phyloP scores from a whole-genome alignment of 2,113 vertebrate species.

The Climacteris rufus region DNA sequence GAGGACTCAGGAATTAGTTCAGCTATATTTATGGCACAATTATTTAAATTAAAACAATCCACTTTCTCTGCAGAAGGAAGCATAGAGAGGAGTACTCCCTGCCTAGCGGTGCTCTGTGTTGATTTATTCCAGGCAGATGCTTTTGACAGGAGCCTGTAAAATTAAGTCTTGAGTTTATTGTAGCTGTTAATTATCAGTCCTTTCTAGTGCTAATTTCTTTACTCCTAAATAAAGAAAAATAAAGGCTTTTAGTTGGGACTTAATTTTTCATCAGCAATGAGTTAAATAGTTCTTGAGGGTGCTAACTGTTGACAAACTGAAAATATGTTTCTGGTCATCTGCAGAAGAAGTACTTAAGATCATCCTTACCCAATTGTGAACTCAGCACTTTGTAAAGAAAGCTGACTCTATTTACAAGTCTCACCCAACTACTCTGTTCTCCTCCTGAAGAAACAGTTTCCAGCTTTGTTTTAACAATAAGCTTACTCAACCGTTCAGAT shows the following conservation, averaged over 20 bases:
- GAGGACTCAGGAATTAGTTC: background rate
- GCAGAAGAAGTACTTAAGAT: background rate
- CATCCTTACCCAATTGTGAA: background rate
- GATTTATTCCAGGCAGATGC: constrained; percentile 85
- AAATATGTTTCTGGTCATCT: constrained; percentile 50
- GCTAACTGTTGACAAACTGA: constrained; percentile 20
- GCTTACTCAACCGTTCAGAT: constrained; percentile 62
- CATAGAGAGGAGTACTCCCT: constrained; percentile 10
- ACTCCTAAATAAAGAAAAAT: constrained; percentile 59
- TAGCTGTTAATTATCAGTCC: constrained; percentile 73
- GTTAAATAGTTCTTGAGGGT: constrained; percentile 37
- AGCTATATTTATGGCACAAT: background rate
- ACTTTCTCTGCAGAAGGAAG: constrained; percentile 39
- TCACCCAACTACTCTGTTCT: constrained; percentile 10
- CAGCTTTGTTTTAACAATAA: constrained; percentile 70
- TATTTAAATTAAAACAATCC: constrained; percentile 61
- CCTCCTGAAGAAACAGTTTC: constrained; percentile 43
- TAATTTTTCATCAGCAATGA: constrained; percentile 59
- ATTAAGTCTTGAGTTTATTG: constrained; percentile 79
- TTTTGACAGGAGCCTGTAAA: constrained; percentile 83
- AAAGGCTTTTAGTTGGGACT: constrained; percentile 37
- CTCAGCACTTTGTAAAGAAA: constrained; percentile 25
- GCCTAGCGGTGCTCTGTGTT: constrained; percentile 44
- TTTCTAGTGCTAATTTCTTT: constrained; percentile 70
- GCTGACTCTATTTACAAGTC: constrained; percentile 51